phyloP scores from a whole-genome alignment of 2,797 vertebrate species.

The Bovichtus diacanthus region DNA sequence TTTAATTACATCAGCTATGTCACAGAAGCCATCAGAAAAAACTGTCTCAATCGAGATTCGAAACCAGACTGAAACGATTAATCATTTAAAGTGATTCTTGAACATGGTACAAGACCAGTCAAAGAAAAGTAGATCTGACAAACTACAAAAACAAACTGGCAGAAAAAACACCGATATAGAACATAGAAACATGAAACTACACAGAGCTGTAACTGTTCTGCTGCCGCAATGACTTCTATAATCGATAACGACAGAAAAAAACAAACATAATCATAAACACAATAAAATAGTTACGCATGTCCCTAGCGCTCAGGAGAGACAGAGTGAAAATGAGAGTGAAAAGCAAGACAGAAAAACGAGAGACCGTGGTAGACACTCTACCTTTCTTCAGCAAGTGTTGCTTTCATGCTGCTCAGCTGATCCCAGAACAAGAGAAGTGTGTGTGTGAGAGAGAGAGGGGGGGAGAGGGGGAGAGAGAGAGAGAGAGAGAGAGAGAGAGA shows the following conservation, averaged over 20 bases:
- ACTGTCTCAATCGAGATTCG: neutral
- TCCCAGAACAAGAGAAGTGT: slow-evolving; percentile 65
- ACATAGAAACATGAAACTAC: neutral
- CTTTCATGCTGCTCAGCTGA: slow-evolving; percentile 70
- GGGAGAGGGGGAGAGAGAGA: neutral
- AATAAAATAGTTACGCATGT: neutral
- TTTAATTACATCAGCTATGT: slow-evolving; percentile 14
- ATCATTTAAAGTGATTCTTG: neutral
- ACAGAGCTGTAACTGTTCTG: neutral
- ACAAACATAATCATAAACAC: neutral
- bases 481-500: slow-evolving; percentile 9
- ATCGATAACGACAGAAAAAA: slow-evolving; percentile 37
- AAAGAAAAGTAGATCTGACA: neutral
- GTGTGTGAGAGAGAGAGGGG: slow-evolving; percentile 37
- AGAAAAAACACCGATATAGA: neutral
- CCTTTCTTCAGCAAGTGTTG: slow-evolving; percentile 66
- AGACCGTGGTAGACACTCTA: slow-evolving; percentile 56
- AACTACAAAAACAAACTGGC: neutral
- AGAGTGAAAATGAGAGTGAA: slow-evolving; percentile 37
- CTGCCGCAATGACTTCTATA: slow-evolving; percentile 17
- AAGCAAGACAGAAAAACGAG: slow-evolving; percentile 34
- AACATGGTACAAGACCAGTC: slow-evolving; percentile 9
- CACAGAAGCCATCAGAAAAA: slow-evolving; percentile 3
- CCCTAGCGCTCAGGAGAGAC: neutral
- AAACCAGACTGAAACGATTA: slow-evolving; percentile 23